A percentile compares a stretch with the other conserved stretches of the same genome.
Conservation (phyloP, 2,888 invertebrate genomes). For the Philereme vetulata region DNA sequence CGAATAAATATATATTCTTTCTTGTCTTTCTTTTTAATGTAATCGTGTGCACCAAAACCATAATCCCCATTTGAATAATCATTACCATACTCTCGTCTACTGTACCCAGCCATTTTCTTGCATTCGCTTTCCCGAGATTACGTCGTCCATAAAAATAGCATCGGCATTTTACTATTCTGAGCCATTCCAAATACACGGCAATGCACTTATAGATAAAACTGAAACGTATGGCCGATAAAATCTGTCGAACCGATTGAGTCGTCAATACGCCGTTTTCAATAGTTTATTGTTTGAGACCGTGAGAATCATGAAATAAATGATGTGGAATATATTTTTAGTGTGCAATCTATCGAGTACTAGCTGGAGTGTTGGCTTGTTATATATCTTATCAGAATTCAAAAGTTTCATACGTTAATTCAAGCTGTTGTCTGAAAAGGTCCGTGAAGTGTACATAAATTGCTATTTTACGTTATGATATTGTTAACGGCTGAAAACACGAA, state of each 20-base stretch:
- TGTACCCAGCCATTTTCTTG: constrained; percentile 22
- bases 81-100: constrained; percentile 21
- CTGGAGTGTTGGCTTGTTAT: constrained; percentile 1
- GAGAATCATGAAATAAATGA: constrained; percentile 38
- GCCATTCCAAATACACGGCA: constrained; percentile 63
- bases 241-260: constrained; percentile 58
- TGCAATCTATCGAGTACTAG: constrained; percentile 15
- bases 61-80: constrained; percentile 9
- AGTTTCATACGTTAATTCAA: too few relatives aligned
- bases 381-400: too few relatives aligned
- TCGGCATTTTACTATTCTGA: constrained; percentile 68
- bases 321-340: constrained; percentile 34
- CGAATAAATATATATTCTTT: too few relatives aligned
- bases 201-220: constrained; percentile 57
- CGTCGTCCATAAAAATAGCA: constrained; percentile 60
- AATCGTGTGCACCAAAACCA: too few relatives aligned
- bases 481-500: too few relatives aligned
- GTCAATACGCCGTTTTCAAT: constrained; percentile 41
- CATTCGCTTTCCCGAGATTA: constrained; percentile 39
- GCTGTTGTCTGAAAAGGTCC: too few relatives aligned
- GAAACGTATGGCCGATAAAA: constrained; percentile 60
- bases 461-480: too few relatives aligned
- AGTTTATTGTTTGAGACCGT: constrained; percentile 41
- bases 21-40: too few relatives aligned
- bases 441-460: too few relatives aligned